Conservation (phyloP, 2,113 vertebrate species). For the Chlorodrepanis virens region DNA sequence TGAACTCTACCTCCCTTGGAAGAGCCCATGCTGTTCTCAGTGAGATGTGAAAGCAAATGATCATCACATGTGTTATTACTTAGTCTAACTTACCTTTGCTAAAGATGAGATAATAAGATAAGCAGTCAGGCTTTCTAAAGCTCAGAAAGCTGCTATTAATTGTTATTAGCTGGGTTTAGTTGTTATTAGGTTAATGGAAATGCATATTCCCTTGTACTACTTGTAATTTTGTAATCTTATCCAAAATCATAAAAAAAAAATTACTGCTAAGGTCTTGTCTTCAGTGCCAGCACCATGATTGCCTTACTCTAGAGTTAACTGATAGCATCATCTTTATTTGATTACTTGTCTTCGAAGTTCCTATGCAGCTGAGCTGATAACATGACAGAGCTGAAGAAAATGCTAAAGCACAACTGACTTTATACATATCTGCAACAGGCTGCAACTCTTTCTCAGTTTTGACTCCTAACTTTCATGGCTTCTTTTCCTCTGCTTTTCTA, state of each 20-base stretch:
- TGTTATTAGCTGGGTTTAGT: neutral
- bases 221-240: neutral
- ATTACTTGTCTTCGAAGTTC: neutral
- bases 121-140: neutral
- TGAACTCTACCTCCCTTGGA: neutral
- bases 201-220: neutral
- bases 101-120: neutral
- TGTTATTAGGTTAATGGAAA: neutral
- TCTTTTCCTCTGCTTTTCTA: neutral
- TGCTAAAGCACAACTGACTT: neutral
- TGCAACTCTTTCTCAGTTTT: neutral
- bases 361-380: neutral
- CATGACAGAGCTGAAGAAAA: neutral
- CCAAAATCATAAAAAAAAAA: neutral
- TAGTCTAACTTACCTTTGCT: neutral
- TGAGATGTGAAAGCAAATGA: neutral
- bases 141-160: neutral
- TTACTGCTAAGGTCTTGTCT: neutral
- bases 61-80: neutral
- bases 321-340: neutral
- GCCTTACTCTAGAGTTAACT: neutral
- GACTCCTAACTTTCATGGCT: neutral
- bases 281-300: neutral
- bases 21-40: neutral
- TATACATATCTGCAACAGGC: neutral